Percentiles rank a stretch among this genome's conserved stretches.
Conservation (phyloP, 1,140 invertebrate genomes). For the Gryllus bimaculatus region DNA sequence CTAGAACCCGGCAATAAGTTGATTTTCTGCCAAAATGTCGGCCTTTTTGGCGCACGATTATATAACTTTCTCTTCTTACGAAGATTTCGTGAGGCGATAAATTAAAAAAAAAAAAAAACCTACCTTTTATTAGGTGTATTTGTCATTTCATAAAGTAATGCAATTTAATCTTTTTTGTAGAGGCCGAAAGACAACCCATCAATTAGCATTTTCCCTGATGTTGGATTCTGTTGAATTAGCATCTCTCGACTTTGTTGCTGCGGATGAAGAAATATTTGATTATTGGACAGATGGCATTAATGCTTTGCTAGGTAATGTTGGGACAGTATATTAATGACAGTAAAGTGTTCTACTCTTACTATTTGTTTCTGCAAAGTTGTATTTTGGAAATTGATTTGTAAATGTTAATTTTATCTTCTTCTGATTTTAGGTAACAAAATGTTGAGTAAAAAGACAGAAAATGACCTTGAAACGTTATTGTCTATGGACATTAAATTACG, state of each 20-base stretch:
- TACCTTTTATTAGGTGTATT: too few species aligned
- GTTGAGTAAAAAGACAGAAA: slow-evolving; percentile 77
- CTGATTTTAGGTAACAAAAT: slow-evolving; percentile 62
- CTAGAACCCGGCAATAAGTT: too few species aligned
- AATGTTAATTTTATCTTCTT: not conserved
- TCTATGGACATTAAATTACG: slow-evolving; percentile 95
- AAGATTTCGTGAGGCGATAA: too few species aligned
- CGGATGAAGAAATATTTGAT: slow-evolving; percentile 79
- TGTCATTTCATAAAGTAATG: too few species aligned
- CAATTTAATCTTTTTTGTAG: slow-evolving; percentile 32
- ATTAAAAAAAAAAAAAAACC: too few species aligned
- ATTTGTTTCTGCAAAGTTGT: not conserved
- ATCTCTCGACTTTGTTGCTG: slow-evolving; percentile 84
- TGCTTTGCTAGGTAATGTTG: slow-evolving; percentile 58
- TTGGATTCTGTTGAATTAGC: slow-evolving; percentile 62
- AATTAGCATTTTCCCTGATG: slow-evolving; percentile 79
- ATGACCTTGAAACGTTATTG: slow-evolving; percentile 83
- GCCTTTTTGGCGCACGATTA: too few species aligned
- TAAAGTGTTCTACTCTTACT: too few species aligned
- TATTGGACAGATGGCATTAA: slow-evolving; percentile 97
- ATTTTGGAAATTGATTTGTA: not conserved
- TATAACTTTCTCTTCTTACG: too few species aligned
- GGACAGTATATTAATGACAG: not conserved
- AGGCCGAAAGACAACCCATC: slow-evolving; percentile 67
- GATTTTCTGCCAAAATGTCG: too few species aligned